Conservation (phyloP, 2,113 vertebrate genomes). For the Nycticryphes semicollaris region DNA sequence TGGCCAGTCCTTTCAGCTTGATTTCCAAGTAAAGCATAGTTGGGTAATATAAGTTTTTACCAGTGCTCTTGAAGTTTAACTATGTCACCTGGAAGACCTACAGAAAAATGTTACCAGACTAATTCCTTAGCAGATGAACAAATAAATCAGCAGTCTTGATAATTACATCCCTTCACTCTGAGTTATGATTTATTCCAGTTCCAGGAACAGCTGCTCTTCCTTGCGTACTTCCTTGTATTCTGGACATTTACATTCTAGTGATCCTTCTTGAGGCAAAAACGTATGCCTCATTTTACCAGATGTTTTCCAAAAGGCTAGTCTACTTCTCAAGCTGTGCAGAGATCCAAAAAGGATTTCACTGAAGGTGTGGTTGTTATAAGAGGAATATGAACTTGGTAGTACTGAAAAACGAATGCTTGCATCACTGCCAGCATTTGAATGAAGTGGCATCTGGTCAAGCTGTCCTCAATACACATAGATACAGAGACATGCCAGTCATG, state of each 20-base stretch:
- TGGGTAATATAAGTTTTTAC: not conserved
- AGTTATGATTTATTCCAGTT: not conserved
- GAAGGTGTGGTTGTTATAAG: not conserved
- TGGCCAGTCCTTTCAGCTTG: not conserved
- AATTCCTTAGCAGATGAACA: not conserved
- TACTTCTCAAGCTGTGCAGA: not conserved
- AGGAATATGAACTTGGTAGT: not conserved
- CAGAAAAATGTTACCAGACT: not conserved
- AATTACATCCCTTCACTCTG: not conserved
- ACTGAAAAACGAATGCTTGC: not conserved
- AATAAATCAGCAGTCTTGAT: not conserved
- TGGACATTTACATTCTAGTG: not conserved
- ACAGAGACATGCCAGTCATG: not conserved
- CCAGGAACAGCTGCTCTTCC: not conserved
- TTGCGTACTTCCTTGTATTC: not conserved
- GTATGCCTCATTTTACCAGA: not conserved
- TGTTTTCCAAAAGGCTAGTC: not conserved
- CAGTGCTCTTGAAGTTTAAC: not conserved
- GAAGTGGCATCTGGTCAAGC: constrained; percentile 19
- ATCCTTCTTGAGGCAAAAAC: not conserved
- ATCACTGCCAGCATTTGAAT: not conserved
- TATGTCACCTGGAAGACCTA: not conserved
- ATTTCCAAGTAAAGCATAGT: not conserved
- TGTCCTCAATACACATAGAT: not conserved
- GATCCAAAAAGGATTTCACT: not conserved